Percentiles rank a stretch among this genome's conserved stretches.
Conservation (phyloP, 2,888 invertebrate genomes). For the Cephus spinipes region DNA sequence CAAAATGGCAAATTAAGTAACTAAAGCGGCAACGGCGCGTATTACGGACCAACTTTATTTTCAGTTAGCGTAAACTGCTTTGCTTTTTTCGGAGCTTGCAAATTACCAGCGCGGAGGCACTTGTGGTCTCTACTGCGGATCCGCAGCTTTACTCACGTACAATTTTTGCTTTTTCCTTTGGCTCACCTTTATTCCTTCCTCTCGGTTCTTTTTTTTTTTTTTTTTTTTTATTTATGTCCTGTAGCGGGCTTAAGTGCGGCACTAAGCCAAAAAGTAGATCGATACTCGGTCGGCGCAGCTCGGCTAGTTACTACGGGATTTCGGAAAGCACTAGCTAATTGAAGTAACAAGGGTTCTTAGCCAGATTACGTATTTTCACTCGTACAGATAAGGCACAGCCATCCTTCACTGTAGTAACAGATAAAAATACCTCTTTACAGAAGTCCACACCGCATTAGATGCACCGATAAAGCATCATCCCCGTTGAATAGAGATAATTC, state of each 20-base stretch:
- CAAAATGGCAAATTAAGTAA: conserved; percentile 6
- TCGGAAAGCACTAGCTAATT: conserved; percentile 32
- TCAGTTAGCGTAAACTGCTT: conserved; percentile 9
- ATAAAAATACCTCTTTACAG: no score
- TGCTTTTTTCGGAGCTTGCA: conserved; percentile 6
- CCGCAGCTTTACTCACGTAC: conserved; percentile 5
- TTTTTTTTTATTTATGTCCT: not conserved
- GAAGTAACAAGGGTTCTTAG: conserved; percentile 19
- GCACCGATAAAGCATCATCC: no score
- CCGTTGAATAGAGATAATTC: no score
- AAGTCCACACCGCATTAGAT: no score
- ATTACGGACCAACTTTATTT: conserved; percentile 7
- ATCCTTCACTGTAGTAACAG: no score
- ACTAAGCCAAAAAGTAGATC: conserved; percentile 8
- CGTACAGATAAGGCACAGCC: no score
- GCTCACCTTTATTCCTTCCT: not conserved
- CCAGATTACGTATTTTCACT: not conserved
- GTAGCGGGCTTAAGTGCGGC: conserved; percentile 3
- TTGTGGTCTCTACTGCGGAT: conserved; percentile 10
- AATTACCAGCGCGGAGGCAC: conserved; percentile 12
- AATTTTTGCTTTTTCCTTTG: conserved; percentile 13
- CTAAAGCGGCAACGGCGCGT: conserved; percentile 4
- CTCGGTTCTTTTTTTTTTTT: not conserved
- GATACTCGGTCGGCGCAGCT: not conserved
- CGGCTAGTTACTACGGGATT: not conserved